A percentile compares a stretch with the other conserved stretches of the same genome.
Conservation (phyloP, 2,888 invertebrate genomes). For the Plagodis dolabraria region DNA sequence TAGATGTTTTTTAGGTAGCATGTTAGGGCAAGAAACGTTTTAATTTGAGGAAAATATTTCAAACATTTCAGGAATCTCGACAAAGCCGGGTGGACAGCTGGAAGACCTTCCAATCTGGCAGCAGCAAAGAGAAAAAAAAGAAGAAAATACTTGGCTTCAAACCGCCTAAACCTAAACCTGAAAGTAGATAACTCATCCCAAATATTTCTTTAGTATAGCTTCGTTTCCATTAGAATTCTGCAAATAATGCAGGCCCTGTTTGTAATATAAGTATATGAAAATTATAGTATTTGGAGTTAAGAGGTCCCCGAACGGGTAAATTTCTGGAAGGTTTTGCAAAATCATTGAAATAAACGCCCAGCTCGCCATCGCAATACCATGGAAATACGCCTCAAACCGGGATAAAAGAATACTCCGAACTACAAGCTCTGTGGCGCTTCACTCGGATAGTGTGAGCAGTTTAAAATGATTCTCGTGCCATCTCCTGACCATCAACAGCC, state of each 20-base stretch:
- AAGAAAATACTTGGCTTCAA: conserved; percentile 92
- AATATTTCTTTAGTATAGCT: conserved; percentile 17
- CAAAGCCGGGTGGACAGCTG: conserved; percentile 96
- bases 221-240: conserved; percentile 44
- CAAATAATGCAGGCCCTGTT: conserved; percentile 30
- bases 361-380: too few relatives aligned
- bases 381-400: too few relatives aligned
- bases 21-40: too few relatives aligned
- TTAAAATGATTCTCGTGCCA: too few relatives aligned
- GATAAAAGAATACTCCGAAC: too few relatives aligned
- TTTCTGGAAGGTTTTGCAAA: too few relatives aligned
- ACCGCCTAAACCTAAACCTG: conserved; percentile 97
- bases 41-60: too few relatives aligned
- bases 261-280: conserved; percentile 28
- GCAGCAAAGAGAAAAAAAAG: conserved; percentile 90
- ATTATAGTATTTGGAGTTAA: conserved; percentile 8
- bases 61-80: conserved; percentile 90
- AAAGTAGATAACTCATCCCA: conserved; percentile 89
- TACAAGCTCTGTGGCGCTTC: too few relatives aligned
- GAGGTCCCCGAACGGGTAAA: not conserved
- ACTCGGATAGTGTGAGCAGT: too few relatives aligned
- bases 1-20: too few relatives aligned
- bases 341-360: too few relatives aligned
- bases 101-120: conserved; percentile 94
- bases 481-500: too few relatives aligned